A percentile compares a stretch with the other conserved stretches of the same genome.
Evolutionary conservation across 1,140 invertebrate species (phyloP).

Genomic region (Drosophila varians): DNA sequence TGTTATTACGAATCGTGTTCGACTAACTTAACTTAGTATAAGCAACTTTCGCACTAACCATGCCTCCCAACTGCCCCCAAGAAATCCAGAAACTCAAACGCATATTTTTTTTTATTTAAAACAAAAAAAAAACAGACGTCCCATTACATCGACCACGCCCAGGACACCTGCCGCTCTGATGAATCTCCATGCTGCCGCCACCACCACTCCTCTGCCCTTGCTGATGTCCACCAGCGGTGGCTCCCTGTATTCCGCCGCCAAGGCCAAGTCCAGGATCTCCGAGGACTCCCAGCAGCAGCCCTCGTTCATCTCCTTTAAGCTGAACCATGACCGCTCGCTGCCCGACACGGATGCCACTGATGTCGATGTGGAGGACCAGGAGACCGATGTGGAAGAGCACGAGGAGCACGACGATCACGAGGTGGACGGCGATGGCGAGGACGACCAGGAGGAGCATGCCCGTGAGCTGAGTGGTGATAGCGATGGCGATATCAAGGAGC

Average conservation of each 20-base stretch:
- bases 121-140: constrained; percentile 48
- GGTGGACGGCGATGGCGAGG: constrained; percentile 35
- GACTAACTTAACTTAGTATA: constrained; percentile 74
- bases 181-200: constrained; percentile 39
- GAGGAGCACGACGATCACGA: constrained; percentile 63
- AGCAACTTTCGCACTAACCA: constrained; percentile 75
- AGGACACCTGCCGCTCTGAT: constrained; percentile 48
- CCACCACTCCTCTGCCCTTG: constrained; percentile 73
- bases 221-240: constrained; percentile 70
- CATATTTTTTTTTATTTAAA: constrained; percentile 1
- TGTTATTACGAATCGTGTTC: constrained; percentile 71
- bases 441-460: constrained; percentile 60
- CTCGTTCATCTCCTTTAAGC: constrained; percentile 73
- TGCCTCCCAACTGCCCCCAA: constrained; percentile 21
- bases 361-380: constrained; percentile 63
- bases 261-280: constrained; percentile 52
- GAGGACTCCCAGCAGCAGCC: constrained; percentile 62
- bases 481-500: constrained; percentile 63
- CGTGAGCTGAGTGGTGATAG: constrained; percentile 41
- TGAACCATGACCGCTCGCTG: constrained; percentile 76
- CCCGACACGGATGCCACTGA: constrained; percentile 48
- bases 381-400: constrained; percentile 38
- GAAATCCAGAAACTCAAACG: background rate
- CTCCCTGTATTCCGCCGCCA: constrained; percentile 48
- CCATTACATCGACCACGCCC: constrained; percentile 81